Evolutionary conservation across 2,113 vertebrate species (phyloP), one percentile per base, ranked within the genome.

Genomic region (Gila orcuttii): DNA sequence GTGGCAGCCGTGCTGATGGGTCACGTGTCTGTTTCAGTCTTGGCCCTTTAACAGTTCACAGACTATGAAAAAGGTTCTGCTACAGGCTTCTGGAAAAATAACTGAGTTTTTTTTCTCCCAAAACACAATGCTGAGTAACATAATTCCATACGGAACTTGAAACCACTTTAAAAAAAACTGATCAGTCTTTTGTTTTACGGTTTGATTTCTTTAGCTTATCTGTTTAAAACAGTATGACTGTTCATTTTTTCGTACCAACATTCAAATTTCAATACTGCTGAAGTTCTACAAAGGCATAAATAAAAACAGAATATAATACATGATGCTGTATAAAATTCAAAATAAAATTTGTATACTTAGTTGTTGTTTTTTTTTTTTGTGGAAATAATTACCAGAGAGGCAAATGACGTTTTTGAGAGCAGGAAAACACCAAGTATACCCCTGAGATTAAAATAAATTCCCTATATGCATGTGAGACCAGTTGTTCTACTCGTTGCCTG

Each of bases 211-310:
- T 93, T 93, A 94, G 92, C 92, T 95, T 93, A 94, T 94, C 90
- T 89, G 92, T 94, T 90, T 83, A 89, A 93, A 92, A 91, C 31
- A 25, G 31, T 86, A 71, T 79, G 42, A 59, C 59, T 73, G 62
- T 68, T 31, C 33, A 13, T 87, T 89, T 89, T 92, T 82, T 87
- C 92, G 94, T 95, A 95, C 94, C 94, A 91, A 94, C 93, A 94
- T 94, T 94, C 92, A 92, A 90, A 91, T 88, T 91, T 94, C 90
- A 93, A 93, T 94, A 94, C 91, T 93, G 91, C 91, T 89, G 86
- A 93, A 90, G 87, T 93, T 93, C 88, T 92, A 95, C 92, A 95
- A 94, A 94, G 90, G 93, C 93, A 94, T 93, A 94, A 94, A 94
- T 94, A 68, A 94, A 93, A 93, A 90, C 81, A 92, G 89, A 89